phyloP scores from a whole-genome alignment of 2,888 invertebrate genomes.

The Sycophila texana region DNA sequence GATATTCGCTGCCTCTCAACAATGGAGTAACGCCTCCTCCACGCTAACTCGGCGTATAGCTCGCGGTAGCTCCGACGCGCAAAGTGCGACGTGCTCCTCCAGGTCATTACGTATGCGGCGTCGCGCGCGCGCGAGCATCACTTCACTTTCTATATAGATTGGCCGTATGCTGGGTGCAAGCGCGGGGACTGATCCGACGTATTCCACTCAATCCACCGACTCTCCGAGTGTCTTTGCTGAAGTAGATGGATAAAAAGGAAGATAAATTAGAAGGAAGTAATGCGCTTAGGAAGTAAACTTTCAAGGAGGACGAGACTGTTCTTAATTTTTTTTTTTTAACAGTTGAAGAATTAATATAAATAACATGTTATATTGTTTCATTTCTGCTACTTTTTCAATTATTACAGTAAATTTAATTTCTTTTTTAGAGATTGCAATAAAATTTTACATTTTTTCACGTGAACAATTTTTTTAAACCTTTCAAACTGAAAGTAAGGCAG shows the following conservation, averaged over 20 bases:
- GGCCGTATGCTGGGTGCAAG: slow-evolving; percentile 30
- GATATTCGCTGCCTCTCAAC: slow-evolving; percentile 28
- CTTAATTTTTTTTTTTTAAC: too few species aligned
- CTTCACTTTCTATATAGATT: slow-evolving; percentile 57
- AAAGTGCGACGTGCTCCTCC: slow-evolving; percentile 50
- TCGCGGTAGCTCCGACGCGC: slow-evolving; percentile 21
- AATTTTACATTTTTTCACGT: too few species aligned
- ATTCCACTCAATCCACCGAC: slow-evolving; percentile 23
- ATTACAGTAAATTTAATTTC: too few species aligned
- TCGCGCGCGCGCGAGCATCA: slow-evolving; percentile 60
- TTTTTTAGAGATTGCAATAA: too few species aligned
- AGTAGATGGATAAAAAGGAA: background rate
- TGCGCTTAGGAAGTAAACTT: background rate
- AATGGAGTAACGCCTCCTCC: slow-evolving; percentile 37
- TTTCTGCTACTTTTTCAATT: too few species aligned
- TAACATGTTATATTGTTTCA: too few species aligned
- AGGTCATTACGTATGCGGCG: slow-evolving; percentile 68
- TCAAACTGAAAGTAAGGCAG: too few species aligned
- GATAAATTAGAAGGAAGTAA: background rate
- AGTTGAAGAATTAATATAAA: too few species aligned
- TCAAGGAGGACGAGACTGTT: too few species aligned
- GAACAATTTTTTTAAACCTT: too few species aligned
- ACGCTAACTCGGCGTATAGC: background rate
- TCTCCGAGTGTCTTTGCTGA: background rate
- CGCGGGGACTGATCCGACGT: slow-evolving; percentile 8